phyloP scores from a whole-genome alignment of 2,113 vertebrate species.

The Sterrhoptilus dennistouni region DNA sequence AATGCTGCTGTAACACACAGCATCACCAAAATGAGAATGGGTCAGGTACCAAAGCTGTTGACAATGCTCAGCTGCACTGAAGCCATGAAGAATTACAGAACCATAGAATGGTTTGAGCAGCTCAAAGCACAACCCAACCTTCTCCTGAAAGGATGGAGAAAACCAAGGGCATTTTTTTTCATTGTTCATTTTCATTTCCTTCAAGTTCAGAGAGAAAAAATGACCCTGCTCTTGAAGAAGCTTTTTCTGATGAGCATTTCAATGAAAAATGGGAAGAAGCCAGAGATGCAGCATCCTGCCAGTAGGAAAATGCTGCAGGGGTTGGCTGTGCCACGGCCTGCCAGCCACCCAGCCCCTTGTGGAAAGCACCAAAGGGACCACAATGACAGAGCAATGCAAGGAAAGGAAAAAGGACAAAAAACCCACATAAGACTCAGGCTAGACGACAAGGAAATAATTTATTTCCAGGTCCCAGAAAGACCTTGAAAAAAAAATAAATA shows the following conservation, averaged over 20 bases:
- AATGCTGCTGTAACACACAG: background rate
- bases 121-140: background rate
- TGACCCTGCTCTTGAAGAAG: background rate
- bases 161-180: background rate
- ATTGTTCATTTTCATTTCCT: background rate
- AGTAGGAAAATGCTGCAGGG: rapidly evolving
- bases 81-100: background rate
- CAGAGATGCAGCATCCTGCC: background rate
- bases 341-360: background rate
- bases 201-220: background rate
- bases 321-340: rapidly evolving
- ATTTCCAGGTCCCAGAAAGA: constrained; percentile 64
- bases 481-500: constrained; percentile 7
- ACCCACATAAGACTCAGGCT: background rate
- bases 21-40: background rate
- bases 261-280: background rate
- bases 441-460: constrained; percentile 67
- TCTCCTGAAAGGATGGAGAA: background rate
- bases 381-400: rapidly evolving
- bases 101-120: background rate
- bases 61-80: background rate
- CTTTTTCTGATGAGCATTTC: background rate
- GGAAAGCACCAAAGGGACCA: background rate
- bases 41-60: background rate
- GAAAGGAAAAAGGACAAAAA: background rate